A percentile compares a stretch with the other conserved stretches of the same genome.
Evolutionary conservation across 2,113 vertebrate species (phyloP).

Genomic region (Strix aluco): DNA sequence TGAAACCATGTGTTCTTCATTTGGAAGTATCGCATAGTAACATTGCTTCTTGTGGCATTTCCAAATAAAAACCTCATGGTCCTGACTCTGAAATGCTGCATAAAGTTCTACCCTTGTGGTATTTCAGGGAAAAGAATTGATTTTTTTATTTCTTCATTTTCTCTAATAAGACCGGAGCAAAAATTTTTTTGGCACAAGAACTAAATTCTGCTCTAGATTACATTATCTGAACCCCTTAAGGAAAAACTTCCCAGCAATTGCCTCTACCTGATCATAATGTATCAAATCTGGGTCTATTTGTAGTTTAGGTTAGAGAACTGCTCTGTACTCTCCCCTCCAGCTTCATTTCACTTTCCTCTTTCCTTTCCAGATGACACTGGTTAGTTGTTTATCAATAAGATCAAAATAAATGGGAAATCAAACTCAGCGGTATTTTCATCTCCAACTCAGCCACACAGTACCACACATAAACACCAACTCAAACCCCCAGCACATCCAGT

Average conservation of each 20-base stretch:
- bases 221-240: background rate
- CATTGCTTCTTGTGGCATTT: constrained; percentile 22
- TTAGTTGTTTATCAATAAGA: background rate
- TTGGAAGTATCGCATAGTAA: constrained; percentile 11
- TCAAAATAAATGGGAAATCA: background rate
- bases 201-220: background rate
- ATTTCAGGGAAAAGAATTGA: background rate
- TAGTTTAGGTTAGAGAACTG: background rate
- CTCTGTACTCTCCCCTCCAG: background rate
- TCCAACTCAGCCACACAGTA: background rate
- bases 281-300: background rate
- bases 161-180: background rate
- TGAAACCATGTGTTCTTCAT: constrained; percentile 62
- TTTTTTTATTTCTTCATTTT: background rate
- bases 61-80: constrained; percentile 67
- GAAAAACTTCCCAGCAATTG: background rate
- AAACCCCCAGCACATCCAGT: too few species aligned
- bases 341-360: background rate
- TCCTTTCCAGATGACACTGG: background rate
- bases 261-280: background rate
- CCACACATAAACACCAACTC: background rate
- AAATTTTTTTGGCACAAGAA: background rate
- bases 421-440: background rate
- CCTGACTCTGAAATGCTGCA: background rate
- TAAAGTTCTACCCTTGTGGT: background rate